phyloP scores from a whole-genome alignment of 2,113 vertebrate species.

The Phalacrocorax aristotelis region DNA sequence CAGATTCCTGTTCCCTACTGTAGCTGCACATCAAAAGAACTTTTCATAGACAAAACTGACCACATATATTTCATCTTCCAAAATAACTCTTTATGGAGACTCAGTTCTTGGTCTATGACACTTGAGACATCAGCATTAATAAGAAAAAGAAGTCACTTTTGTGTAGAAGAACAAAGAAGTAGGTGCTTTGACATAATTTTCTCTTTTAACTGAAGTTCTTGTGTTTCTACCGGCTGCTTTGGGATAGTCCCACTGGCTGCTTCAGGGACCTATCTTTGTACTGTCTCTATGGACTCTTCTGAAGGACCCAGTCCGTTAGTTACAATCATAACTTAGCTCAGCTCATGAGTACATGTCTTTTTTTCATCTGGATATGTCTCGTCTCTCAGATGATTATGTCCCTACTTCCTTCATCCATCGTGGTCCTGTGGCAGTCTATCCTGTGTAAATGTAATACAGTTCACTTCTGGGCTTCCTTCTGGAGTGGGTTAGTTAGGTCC shows the following conservation, averaged over 20 bases:
- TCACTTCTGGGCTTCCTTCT: not conserved
- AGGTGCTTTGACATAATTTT: not conserved
- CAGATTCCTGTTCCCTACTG: not conserved
- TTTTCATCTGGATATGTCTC: not conserved
- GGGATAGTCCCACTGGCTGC: not conserved
- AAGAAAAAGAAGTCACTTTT: not conserved
- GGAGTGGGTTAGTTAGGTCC: not conserved
- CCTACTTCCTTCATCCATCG: fast-evolving
- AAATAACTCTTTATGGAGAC: not conserved
- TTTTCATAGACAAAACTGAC: not conserved
- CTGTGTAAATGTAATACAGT: not conserved
- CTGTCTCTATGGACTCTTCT: not conserved
- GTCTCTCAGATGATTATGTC: not conserved
- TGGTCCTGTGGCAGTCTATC: not conserved
- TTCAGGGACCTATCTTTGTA: not conserved
- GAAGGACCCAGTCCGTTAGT: not conserved
- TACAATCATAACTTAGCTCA: not conserved
- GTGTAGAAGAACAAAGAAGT: not conserved
- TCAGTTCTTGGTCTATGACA: not conserved
- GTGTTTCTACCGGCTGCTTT: not conserved
- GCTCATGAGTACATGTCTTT: not conserved
- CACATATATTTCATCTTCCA: not conserved
- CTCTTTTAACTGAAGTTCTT: not conserved
- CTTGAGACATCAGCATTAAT: not conserved
- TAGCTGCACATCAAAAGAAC: not conserved